Base-by-base conservation (phyloP, 2,113 vertebrate species). In the Lophotis ruficrista region DNA sequence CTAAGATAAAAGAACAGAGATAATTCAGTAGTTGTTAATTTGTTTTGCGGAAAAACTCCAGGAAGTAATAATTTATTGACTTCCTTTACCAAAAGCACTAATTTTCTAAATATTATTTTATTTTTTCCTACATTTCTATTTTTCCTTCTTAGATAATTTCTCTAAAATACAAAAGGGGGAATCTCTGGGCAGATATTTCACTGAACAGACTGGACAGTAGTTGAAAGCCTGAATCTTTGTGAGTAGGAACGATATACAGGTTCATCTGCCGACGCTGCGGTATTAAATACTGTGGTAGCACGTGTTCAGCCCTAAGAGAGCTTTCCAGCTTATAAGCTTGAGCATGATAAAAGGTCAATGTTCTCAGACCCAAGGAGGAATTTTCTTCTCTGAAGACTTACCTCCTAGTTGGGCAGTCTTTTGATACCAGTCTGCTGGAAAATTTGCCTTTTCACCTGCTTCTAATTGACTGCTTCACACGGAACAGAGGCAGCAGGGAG, bases 1-100 rank as follows among this genome's bases (percentile, higher is more conserved):
- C 30, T 17, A 41, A 96, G 97, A 97, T 96, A 90, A 97, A 97
- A 95, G 88, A 83, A 71, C 17, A 83, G 60, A 58, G 78, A 86
- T 95, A n/a, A 92, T 35, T 43, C 48, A 60, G 25, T 7, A 47
- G 64, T 8, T 89, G 30, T 25, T 68, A 20, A 65, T 60, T 53
- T 48, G 23, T 69, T 90, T 77, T 66, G 37, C 48, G 38, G 51
- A 62, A 72, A 54, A 72, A 53, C 10, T 81, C 22, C 33, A 37
- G 8, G 15, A 88, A 72, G 3, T 4, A 43, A 51, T 86, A 1
- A 79, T 37, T 90, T 62, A 77, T 31, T 64, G 38, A 43, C 14
- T 69, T 56, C 16, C 75, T 17, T 66, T 54, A 85, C 45, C 38
- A 65, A 58, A 85, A 47, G 5, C 0, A 1, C 30, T 66, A 3